phyloP scores from a whole-genome alignment of 2,888 invertebrate species.

The Podotricha telesiphe region DNA sequence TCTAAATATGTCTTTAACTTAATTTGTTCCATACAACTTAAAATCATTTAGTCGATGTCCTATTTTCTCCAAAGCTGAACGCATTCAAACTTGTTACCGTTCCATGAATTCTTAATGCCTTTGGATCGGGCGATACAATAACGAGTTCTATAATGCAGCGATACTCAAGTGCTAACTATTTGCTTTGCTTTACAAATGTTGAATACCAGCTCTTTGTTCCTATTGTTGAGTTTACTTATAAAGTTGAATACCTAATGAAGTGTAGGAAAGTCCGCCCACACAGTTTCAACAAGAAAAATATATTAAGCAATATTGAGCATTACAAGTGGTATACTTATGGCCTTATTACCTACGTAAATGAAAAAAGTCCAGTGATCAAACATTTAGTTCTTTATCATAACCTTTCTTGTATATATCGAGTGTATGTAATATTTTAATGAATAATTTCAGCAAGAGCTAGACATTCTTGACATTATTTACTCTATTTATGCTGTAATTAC shows the following conservation, averaged over 20 bases:
- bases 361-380: too few relatives aligned
- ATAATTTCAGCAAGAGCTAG: too few relatives aligned
- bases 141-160: conserved; percentile 33
- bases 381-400: too few relatives aligned
- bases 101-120: conserved; percentile 35
- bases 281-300: conserved; percentile 5
- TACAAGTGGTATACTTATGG: background rate
- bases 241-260: conserved; percentile 21
- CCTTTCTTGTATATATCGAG: too few relatives aligned
- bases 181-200: conserved; percentile 25
- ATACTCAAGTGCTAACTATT: conserved; percentile 32
- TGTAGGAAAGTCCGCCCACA: conserved; percentile 13
- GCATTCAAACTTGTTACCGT: conserved; percentile 37
- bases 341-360: background rate
- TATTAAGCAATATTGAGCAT: conserved; percentile 8
- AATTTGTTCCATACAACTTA: background rate
- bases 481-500: too few relatives aligned
- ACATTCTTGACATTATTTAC: too few relatives aligned
- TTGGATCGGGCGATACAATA: conserved; percentile 35
- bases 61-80: conserved; percentile 34
- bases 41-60: conserved; percentile 18
- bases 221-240: conserved; percentile 19
- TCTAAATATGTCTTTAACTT: too few relatives aligned
- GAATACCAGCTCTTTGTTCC: conserved; percentile 25
- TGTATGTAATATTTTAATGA: too few relatives aligned